Evolutionary conservation across 2,888 invertebrate genomes (phyloP), one percentile per base, ranked within the genome.

Genomic region (Dioctria linearis): DNA sequence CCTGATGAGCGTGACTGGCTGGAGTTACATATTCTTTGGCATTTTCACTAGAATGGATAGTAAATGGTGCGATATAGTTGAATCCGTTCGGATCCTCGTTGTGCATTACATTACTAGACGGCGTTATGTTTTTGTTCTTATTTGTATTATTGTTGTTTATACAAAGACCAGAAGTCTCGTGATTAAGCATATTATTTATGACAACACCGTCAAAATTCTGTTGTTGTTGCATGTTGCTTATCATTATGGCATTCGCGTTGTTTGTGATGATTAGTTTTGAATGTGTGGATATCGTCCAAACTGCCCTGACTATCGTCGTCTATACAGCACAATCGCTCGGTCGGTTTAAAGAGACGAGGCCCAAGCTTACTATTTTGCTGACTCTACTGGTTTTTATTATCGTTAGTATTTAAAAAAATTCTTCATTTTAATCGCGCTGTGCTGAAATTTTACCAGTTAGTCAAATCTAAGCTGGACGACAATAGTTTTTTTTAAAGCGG

Each of bases 1-100:
- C 57, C 66, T 43, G 54, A 43, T 67, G 49, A 78, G 25, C 67
- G n/a, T 78, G 57, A 78, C 78, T 78, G 67, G 57, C 66, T 67
- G 65, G n/a, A 40, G 54, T 78, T 78, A n/a, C 37, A 57, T 67
- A 67, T 69, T 79, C 79, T 79, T 79, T 79, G 79, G 79, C 79
- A 79, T 79, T 69, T 43, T 78, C 67, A 78, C 78, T 78, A 78
- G 78, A 78, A 66, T 67, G 66, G 42, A 66, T 57, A 78, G 46
- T 3, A 66, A 42, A 54, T 65, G 51, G 39, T 51, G 39, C 63
- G 9, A 63, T 63, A 46, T 63, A 49, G 51, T 76, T 4, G 63
- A 63, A 63, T 76, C 76, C 63, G 4, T 54, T 78, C 4, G 65
- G 66, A 66, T 66, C 42, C 42, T 13, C 40, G 54, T 65, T 65